phyloP scores from a whole-genome alignment of 2,888 invertebrate species.

The Galerucella calmariensis region DNA sequence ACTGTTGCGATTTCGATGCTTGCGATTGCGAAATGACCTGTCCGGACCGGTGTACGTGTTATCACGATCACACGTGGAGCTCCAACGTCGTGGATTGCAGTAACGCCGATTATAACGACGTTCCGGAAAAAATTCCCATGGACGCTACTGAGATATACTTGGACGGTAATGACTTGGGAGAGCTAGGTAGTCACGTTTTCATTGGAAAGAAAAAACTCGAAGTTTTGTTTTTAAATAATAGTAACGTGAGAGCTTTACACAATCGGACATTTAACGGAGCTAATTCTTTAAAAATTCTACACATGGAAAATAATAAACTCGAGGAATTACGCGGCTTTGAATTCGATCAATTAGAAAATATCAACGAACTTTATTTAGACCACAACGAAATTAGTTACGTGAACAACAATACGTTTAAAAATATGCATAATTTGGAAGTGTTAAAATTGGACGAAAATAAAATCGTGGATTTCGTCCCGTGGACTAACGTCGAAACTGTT shows the following conservation, averaged over 20 bases:
- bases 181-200: constrained; percentile 85
- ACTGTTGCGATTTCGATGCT: constrained; percentile 90
- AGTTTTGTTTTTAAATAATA: constrained; percentile 82
- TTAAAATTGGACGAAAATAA: constrained; percentile 82
- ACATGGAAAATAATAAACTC: constrained; percentile 81
- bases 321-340: constrained; percentile 80
- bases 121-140: constrained; percentile 87
- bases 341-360: constrained; percentile 79
- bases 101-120: constrained; percentile 77
- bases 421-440: constrained; percentile 77
- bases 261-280: constrained; percentile 87
- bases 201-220: constrained; percentile 86
- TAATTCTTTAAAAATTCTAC: constrained; percentile 77
- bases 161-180: constrained; percentile 83
- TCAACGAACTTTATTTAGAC: constrained; percentile 81
- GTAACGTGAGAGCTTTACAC: constrained; percentile 79
- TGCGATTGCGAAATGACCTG: constrained; percentile 94
- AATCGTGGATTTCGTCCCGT: constrained; percentile 79
- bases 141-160: constrained; percentile 89
- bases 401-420: constrained; percentile 80
- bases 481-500: constrained; percentile 67
- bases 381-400: constrained; percentile 80
- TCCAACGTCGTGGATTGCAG: constrained; percentile 88
- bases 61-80: constrained; percentile 87
- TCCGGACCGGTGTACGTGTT: constrained; percentile 86